Evolutionary conservation across 2,113 vertebrate genomes (phyloP).

Genomic region (Mixornis gularis): DNA sequence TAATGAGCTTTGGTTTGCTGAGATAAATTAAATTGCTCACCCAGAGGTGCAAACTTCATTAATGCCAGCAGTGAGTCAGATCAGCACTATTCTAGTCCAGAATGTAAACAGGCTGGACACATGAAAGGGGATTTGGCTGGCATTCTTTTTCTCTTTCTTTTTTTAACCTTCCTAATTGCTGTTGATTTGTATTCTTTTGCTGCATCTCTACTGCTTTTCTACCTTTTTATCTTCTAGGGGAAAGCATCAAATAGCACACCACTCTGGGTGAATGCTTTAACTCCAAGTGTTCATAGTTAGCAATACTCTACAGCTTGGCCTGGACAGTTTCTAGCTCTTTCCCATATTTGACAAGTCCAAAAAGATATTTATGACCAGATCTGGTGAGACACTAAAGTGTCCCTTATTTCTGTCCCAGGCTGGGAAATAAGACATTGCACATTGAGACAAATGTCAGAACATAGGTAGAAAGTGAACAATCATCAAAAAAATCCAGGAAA

Average conservation of each 20-base stretch:
- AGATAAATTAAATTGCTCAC: conserved; percentile 51
- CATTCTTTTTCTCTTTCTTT: neutral
- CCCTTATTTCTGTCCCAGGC: neutral
- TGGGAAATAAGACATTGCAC: neutral
- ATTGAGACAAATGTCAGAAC: neutral
- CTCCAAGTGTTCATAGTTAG: neutral
- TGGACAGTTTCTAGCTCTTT: neutral
- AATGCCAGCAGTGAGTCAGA: conserved; percentile 24
- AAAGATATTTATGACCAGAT: neutral
- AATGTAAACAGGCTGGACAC: conserved; percentile 34
- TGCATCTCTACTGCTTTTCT: neutral
- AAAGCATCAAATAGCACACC: neutral
- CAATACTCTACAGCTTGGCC: neutral
- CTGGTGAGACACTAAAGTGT: neutral
- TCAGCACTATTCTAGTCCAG: neutral
- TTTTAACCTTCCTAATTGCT: conserved; percentile 35
- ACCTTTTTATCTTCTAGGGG: neutral
- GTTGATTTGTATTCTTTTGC: conserved; percentile 23
- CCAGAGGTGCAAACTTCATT: conserved; percentile 55
- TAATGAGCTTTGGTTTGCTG: conserved; percentile 45
- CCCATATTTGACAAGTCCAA: neutral
- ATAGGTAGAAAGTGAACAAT: neutral
- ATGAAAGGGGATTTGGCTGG: conserved; percentile 6
- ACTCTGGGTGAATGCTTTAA: neutral
- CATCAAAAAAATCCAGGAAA: neutral